Conservation (phyloP, 1,140 invertebrate species). For the Harpegnathos saltator region DNA sequence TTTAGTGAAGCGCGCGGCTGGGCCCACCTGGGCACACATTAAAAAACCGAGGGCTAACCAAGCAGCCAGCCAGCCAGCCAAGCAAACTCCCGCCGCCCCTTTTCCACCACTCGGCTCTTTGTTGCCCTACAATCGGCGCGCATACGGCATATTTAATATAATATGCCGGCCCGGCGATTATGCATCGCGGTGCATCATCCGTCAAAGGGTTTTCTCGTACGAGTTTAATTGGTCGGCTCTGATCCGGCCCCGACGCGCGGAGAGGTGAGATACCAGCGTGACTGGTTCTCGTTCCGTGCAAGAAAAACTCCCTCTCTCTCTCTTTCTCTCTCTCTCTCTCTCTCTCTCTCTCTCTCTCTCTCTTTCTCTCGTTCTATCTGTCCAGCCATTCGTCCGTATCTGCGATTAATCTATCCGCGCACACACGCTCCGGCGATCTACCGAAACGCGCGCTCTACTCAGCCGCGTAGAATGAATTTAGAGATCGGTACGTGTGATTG, state of each 20-base stretch:
- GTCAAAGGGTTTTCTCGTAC: constrained; percentile 78
- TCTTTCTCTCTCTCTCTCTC: too few species aligned
- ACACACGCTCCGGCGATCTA: not conserved
- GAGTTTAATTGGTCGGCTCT: constrained; percentile 76
- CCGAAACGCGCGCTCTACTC: not conserved
- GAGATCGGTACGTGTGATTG: constrained; percentile 6
- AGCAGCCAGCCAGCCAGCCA: too few species aligned
- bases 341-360: too few species aligned
- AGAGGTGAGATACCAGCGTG: constrained; percentile 50
- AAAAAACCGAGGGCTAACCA: constrained; percentile 46
- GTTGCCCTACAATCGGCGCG: constrained; percentile 72
- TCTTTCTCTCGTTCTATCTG: too few species aligned
- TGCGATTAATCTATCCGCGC: constrained; percentile 60
- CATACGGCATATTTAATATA: constrained; percentile 70
- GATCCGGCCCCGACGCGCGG: constrained; percentile 5
- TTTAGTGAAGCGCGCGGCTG: constrained; percentile 72
- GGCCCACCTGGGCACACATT: constrained; percentile 79
- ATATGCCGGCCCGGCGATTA: constrained; percentile 60
- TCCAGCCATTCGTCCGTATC: constrained; percentile 43
- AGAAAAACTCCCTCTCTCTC: constrained; percentile 16
- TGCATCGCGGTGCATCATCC: constrained; percentile 73
- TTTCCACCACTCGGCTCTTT: constrained; percentile 57
- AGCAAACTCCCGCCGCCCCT: constrained; percentile 18
- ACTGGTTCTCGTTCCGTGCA: constrained; percentile 41
- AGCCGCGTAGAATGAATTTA: not conserved